These are phyloP conservation scores for Chelonoidis abingdonii DNA, from an alignment of 2,113 vertebrate genomes.

Conservation along the genomic window DNA sequence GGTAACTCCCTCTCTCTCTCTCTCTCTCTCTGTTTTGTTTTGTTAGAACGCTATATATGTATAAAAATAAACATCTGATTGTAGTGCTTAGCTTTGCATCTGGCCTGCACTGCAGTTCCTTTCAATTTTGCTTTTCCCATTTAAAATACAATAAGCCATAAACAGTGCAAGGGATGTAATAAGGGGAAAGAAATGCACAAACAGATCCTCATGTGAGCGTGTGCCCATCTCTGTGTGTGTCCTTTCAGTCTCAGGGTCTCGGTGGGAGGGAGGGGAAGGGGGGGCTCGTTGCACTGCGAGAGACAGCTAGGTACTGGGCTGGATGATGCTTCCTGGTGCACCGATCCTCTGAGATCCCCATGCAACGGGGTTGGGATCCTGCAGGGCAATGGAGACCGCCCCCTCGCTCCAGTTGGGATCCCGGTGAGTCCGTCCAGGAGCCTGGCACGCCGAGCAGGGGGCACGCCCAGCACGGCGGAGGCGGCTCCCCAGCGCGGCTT, in stretches of 20 bases:
- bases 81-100: conserved; percentile 84
- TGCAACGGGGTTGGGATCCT: not conserved
- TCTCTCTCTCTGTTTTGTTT: conserved; percentile 60
- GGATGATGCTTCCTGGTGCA: not conserved
- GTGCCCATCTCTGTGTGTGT: not conserved
- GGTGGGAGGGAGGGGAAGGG: not conserved
- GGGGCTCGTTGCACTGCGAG: not conserved
- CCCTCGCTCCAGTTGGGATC: not conserved
- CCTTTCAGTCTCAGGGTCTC: conserved; percentile 70
- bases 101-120: conserved; percentile 81
- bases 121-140: conserved; percentile 43
- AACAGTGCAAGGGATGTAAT: conserved; percentile 87
- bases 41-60: conserved; percentile 93
- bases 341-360: not conserved
- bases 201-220: not conserved
- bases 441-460: no score
- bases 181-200: not conserved
- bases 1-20: conserved; percentile 64
- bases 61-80: conserved; percentile 95
- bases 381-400: not conserved
- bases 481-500: conserved; percentile 60
- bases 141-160: conserved; percentile 78
- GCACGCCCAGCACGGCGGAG: conserved; percentile 40
- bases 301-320: not conserved
- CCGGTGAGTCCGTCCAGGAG: no score